Evolutionary conservation across 1,140 invertebrate genomes (phyloP).

Genomic region (Zophobas atratus): DNA sequence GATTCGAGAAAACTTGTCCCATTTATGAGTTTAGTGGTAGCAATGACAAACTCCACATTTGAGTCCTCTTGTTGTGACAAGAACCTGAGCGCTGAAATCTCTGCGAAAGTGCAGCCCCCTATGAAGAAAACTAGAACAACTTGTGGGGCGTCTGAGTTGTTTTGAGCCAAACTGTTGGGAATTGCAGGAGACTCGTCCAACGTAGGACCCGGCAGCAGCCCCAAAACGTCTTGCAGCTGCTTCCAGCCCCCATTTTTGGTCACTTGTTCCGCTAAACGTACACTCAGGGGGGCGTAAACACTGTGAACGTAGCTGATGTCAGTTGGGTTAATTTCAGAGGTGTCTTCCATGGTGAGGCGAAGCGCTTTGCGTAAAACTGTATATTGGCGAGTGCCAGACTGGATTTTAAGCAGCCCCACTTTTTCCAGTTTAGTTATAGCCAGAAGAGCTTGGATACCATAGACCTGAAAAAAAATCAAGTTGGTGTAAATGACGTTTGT

Average conservation of each 20-base stretch:
- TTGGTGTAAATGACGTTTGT: neutral
- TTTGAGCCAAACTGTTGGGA: conserved; percentile 53
- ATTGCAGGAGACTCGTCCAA: conserved; percentile 70
- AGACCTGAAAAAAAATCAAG: conserved; percentile 72
- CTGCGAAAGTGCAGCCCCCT: conserved; percentile 96
- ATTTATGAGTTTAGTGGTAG: conserved; percentile 95
- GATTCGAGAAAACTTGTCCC: conserved; percentile 88
- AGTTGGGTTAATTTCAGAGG: conserved; percentile 85
- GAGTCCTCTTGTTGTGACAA: conserved; percentile 93
- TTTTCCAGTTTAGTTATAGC: conserved; percentile 92
- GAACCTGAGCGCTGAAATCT: conserved; percentile 94
- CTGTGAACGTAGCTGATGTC: conserved; percentile 96
- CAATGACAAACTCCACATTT: conserved; percentile 92
- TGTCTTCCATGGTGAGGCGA: conserved; percentile 89
- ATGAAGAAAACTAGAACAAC: conserved; percentile 96
- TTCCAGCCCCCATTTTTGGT: conserved; percentile 88
- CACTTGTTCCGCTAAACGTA: conserved; percentile 90
- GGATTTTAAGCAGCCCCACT: conserved; percentile 83
- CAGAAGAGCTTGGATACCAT: conserved; percentile 90
- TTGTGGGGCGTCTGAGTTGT: conserved; percentile 76
- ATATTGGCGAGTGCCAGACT: conserved; percentile 80
- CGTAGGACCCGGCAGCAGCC: conserved; percentile 72
- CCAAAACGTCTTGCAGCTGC: conserved; percentile 74
- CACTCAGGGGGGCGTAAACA: conserved; percentile 94
- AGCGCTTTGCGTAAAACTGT: conserved; percentile 74